A percentile compares a stretch with the other conserved stretches of the same genome.
Evolutionary conservation across 1,140 invertebrate species (phyloP).

Genomic region (Wasmannia auropunctata): DNA sequence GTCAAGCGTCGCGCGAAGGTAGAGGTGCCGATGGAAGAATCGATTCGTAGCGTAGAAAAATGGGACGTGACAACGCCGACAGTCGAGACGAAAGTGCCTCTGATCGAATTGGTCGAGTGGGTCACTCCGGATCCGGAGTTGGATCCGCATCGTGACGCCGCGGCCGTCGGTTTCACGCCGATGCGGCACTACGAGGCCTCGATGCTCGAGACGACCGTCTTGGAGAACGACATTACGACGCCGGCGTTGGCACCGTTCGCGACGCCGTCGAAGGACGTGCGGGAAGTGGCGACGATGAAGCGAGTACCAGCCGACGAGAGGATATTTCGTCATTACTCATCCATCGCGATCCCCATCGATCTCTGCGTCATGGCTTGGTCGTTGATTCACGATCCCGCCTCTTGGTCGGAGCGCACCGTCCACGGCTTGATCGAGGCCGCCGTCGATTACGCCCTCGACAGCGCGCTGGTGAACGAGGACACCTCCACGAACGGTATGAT

Average conservation of each 20-base stretch:
- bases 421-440: conserved; percentile 77
- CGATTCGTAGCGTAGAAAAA: not conserved
- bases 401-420: conserved; percentile 78
- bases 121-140: conserved; percentile 53
- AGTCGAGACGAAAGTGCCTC: conserved; percentile 62
- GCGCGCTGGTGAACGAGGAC: conserved; percentile 72
- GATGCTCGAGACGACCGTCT: conserved; percentile 76
- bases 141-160: conserved; percentile 45
- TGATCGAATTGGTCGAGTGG: conserved; percentile 78
- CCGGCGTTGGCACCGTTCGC: conserved; percentile 72
- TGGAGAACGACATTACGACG: conserved; percentile 77
- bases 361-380: conserved; percentile 83
- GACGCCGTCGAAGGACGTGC: not conserved
- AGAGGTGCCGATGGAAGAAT: not conserved
- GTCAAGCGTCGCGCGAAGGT: conserved; percentile 39
- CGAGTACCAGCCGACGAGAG: conserved; percentile 67
- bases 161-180: conserved; percentile 67
- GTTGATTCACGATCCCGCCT: conserved; percentile 79
- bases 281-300: conserved; percentile 10
- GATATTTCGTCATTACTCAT: conserved; percentile 69
- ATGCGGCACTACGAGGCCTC: conserved; percentile 75
- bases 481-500: conserved; percentile 67
- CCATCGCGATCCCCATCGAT: conserved; percentile 76
- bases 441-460: conserved; percentile 75
- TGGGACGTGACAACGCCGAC: not conserved